These are phyloP conservation scores for Lepidocyrtinus sp. DNA, from an alignment of 2,888 invertebrate species.

Conservation along the genomic window DNA sequence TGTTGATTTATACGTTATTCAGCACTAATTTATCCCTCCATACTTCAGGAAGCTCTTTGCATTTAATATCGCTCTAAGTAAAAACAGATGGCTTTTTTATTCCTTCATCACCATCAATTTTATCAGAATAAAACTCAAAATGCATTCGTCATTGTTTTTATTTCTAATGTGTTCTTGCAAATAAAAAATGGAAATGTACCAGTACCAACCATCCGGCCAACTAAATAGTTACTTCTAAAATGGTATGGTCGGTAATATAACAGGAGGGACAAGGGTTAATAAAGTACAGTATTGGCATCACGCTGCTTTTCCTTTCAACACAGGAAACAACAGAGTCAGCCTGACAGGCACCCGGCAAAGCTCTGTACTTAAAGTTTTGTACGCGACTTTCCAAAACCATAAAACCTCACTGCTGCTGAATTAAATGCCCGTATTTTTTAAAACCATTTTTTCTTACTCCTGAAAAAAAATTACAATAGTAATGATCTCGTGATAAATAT, in stretches of 20 bases:
- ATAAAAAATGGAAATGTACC: neutral
- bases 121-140: neutral
- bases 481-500: conserved; percentile 8
- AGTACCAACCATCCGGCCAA: neutral
- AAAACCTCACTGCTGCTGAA: neutral
- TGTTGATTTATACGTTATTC: conserved; percentile 9
- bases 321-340: conserved; percentile 42
- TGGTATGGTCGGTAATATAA: too few species aligned
- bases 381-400: neutral
- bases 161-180: neutral
- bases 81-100: conserved; percentile 23
- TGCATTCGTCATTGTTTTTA: conserved; percentile 17
- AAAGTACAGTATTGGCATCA: conserved; percentile 33
- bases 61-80: neutral
- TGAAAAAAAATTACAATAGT: neutral
- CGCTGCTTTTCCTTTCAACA: conserved; percentile 44
- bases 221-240: too few species aligned
- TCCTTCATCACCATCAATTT: neutral
- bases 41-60: neutral
- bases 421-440: neutral
- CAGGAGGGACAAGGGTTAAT: neutral
- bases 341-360: conserved; percentile 27
- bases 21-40: neutral
- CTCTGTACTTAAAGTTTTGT: neutral
- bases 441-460: neutral